Evolutionary conservation across 2,797 vertebrate genomes (phyloP).

Genomic region (Bryconaethiops microstoma): DNA sequence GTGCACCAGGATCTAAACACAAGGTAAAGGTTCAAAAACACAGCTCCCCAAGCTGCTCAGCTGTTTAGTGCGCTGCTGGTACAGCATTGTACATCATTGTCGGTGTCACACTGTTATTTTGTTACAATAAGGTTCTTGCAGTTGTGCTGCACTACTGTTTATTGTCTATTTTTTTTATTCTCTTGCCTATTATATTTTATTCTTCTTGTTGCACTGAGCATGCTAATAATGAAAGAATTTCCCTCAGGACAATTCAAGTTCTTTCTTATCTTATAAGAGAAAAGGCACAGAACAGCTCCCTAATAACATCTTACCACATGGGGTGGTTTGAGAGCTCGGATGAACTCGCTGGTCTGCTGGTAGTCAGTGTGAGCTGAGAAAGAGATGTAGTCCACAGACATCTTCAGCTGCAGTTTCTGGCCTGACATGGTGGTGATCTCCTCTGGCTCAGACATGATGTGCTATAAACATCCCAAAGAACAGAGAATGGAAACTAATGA

Average conservation of each 20-base stretch:
- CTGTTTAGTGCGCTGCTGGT: background rate
- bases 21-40: background rate
- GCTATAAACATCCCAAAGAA: slow-evolving; percentile 70
- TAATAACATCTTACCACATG: slow-evolving; percentile 85
- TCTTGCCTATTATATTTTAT: too few species aligned
- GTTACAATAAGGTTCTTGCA: too few species aligned
- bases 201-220: too few species aligned
- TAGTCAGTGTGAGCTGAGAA: slow-evolving; percentile 98
- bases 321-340: slow-evolving; percentile 92
- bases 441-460: slow-evolving; percentile 97
- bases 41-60: background rate
- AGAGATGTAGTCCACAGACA: slow-evolving; percentile 98
- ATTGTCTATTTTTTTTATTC: too few species aligned
- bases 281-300: background rate
- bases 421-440: slow-evolving; percentile 97
- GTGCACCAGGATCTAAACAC: slow-evolving; percentile 89
- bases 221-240: too few species aligned
- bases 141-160: too few species aligned
- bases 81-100: too few species aligned
- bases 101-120: too few species aligned
- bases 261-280: too few species aligned
- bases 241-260: too few species aligned
- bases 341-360: slow-evolving; percentile 97
- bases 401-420: slow-evolving; percentile 94
- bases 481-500: background rate